These are phyloP conservation scores for Drosophila pseudotalamancana DNA, from an alignment of 2,888 invertebrate genomes.

Conservation along the genomic window DNA sequence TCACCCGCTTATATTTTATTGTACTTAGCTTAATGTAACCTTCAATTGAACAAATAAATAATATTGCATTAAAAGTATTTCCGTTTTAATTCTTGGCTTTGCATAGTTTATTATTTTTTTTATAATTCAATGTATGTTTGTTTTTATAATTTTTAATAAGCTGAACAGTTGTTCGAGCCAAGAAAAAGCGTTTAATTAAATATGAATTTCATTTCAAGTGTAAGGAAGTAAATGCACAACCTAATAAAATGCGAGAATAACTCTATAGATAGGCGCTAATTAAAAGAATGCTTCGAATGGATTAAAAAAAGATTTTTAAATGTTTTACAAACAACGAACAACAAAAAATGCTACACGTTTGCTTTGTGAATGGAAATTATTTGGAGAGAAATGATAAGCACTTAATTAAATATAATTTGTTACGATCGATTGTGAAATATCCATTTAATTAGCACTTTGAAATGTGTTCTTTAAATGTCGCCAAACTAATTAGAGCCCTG, in stretches of 20 bases:
- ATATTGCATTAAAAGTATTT: constrained; percentile 55
- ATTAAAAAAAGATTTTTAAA: constrained; percentile 5
- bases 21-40: constrained; percentile 52
- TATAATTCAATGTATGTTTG: constrained; percentile 3
- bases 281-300: background rate
- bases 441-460: background rate
- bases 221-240: constrained; percentile 36
- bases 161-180: constrained; percentile 14
- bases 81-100: constrained; percentile 60
- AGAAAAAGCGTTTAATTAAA: constrained; percentile 33
- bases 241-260: background rate
- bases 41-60: constrained; percentile 63
- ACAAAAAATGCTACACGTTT: too few species aligned
- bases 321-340: background rate
- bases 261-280: constrained; percentile 4
- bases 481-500: constrained; percentile 19
- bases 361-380: background rate
- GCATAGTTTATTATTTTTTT: constrained; percentile 6
- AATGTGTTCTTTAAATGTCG: background rate
- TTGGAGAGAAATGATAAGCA: background rate
- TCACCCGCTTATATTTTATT: constrained; percentile 17
- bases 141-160: constrained; percentile 19
- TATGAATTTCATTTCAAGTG: background rate
- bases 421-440: constrained; percentile 11
- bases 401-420: constrained; percentile 4